Percentiles rank a stretch among this genome's conserved stretches.
Evolutionary conservation across 2,113 vertebrate species (phyloP).

Genomic region (Nycticebus coucang): DNA sequence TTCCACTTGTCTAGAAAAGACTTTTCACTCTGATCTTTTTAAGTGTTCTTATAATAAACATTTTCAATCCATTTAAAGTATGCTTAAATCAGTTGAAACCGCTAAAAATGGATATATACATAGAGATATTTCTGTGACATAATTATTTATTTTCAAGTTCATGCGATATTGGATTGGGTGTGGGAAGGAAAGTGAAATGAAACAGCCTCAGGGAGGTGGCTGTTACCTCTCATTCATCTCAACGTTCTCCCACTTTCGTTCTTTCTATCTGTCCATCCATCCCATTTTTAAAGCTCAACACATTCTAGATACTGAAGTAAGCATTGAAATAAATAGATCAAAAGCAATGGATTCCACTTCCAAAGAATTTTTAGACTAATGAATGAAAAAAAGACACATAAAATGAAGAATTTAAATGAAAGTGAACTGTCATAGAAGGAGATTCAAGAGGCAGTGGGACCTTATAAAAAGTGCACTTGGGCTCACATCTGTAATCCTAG

Average conservation of each 20-base stretch:
- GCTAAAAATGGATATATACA: background rate
- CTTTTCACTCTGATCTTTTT: background rate
- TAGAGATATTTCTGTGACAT: background rate
- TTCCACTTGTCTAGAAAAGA: conserved; percentile 1
- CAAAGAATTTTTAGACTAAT: background rate
- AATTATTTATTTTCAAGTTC: conserved; percentile 25
- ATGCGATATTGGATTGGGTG: background rate
- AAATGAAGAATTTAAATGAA: background rate
- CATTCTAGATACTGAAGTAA: background rate
- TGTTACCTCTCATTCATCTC: background rate
- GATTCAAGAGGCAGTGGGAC: background rate
- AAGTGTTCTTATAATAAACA: conserved; percentile 42
- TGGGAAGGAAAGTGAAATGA: background rate
- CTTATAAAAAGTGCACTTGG: background rate
- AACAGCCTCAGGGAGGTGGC: background rate
- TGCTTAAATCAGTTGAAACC: conserved; percentile 6
- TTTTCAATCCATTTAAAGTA: conserved; percentile 30
- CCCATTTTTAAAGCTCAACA: background rate
- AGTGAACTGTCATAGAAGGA: background rate
- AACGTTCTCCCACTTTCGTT: background rate
- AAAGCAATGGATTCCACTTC: background rate
- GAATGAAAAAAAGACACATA: background rate
- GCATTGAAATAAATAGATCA: background rate
- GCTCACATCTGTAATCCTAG: no score
- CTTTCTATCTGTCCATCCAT: background rate